Percentiles rank a stretch among this genome's conserved stretches.
Conservation (phyloP, 2,113 vertebrate species). For the Ailuropoda melanoleuca region DNA sequence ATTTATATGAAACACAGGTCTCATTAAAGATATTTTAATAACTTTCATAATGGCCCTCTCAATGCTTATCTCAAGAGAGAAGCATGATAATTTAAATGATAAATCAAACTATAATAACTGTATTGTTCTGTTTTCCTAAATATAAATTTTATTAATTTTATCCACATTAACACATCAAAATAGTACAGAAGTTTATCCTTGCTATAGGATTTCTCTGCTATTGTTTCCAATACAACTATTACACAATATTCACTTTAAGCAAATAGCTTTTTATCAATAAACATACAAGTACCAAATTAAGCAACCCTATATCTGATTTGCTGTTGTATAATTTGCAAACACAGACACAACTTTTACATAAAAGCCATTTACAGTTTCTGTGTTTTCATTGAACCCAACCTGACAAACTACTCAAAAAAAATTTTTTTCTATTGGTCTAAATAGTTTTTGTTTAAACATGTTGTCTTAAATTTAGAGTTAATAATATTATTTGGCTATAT, state of each 20-base stretch:
- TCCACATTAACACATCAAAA: background rate
- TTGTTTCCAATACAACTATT: constrained; percentile 46
- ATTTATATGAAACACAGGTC: background rate
- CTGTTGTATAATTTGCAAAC: background rate
- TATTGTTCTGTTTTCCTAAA: constrained; percentile 26
- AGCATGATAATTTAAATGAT: background rate
- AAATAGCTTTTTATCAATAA: constrained; percentile 11
- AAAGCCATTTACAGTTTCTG: background rate
- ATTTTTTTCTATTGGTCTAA: background rate
- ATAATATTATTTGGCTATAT: background rate
- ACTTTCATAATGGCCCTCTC: background rate
- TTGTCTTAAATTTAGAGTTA: background rate
- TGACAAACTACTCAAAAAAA: background rate
- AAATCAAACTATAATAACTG: background rate
- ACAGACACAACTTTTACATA: background rate
- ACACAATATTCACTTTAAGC: background rate
- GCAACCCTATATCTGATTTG: background rate
- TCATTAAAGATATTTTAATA: constrained; percentile 1
- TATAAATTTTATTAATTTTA: constrained; percentile 17
- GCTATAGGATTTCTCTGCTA: background rate
- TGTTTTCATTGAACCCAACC: background rate
- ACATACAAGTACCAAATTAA: background rate
- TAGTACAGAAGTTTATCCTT: constrained; percentile 20
- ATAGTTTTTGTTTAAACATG: constrained; percentile 3
- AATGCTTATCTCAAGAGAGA: background rate